A percentile compares a stretch with the other conserved stretches of the same genome.
These are phyloP conservation scores for Madoqua kirkii DNA, from an alignment of 2,113 vertebrate genomes.

Conservation along the genomic window DNA sequence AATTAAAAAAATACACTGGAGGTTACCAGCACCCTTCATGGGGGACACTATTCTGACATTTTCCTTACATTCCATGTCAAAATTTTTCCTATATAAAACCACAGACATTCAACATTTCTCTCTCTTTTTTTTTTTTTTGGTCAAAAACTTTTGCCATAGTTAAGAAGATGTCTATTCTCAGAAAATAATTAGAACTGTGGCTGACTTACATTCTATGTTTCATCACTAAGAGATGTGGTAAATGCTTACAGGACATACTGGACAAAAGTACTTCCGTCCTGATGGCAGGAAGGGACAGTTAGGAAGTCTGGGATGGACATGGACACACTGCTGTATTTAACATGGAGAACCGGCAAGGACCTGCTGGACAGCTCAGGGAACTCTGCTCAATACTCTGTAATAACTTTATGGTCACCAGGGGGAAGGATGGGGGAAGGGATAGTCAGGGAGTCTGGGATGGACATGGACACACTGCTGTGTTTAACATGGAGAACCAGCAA, in stretches of 20 bases:
- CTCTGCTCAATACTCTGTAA: no score
- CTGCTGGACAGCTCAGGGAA: no score
- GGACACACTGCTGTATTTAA: background rate
- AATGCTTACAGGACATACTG: no score
- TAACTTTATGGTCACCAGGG: no score
- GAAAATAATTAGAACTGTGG: background rate
- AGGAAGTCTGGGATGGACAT: background rate
- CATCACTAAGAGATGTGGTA: rapidly evolving
- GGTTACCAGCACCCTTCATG: no score
- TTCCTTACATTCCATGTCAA: background rate
- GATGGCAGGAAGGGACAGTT: background rate
- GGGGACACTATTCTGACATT: rapidly evolving
- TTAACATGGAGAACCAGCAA: no score
- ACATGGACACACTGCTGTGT: no score
- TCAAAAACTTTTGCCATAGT: background rate
- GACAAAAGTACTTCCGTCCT: background rate
- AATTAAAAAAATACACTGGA: background rate
- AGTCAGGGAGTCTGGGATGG: no score
- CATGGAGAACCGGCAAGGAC: no score
- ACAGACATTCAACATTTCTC: rapidly evolving
- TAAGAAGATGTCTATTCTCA: background rate
- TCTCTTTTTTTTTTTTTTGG: background rate
- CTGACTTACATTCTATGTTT: background rate
- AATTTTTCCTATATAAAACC: background rate
- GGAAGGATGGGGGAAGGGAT: no score